These are phyloP conservation scores for Pterocles gutturalis DNA, from an alignment of 2,113 vertebrate species.

Conservation along the genomic window DNA sequence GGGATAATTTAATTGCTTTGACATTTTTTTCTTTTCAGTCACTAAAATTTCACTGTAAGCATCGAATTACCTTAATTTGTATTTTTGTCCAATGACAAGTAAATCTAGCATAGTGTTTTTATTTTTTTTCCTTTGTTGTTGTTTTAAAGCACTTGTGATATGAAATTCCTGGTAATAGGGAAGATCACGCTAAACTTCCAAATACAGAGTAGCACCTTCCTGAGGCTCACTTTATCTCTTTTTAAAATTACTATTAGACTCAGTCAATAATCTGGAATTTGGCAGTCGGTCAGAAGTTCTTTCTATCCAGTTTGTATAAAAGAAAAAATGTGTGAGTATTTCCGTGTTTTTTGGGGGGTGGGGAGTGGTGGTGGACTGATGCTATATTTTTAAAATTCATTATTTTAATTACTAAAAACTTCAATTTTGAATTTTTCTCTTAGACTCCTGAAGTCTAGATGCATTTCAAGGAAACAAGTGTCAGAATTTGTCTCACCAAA, in stretches of 20 bases:
- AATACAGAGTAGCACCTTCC: neutral
- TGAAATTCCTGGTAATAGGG: neutral
- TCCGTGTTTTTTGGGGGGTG: neutral
- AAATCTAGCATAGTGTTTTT: neutral
- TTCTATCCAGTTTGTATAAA: neutral
- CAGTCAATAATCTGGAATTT: conserved; percentile 46
- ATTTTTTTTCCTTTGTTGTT: neutral
- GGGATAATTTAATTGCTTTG: neutral
- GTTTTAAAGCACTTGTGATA: neutral
- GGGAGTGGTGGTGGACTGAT: neutral
- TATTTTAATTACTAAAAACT: neutral
- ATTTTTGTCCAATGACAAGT: neutral
- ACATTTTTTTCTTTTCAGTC: neutral
- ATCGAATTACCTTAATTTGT: neutral
- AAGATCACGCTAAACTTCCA: neutral
- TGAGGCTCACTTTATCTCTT: neutral
- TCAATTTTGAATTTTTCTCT: neutral
- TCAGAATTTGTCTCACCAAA: neutral
- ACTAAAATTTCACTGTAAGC: neutral
- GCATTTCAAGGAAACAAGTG: neutral
- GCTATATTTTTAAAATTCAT: neutral
- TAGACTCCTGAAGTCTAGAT: neutral
- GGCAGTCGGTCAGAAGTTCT: neutral
- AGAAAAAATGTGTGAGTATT: neutral
- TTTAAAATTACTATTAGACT: neutral